A percentile compares a stretch with the other conserved stretches of the same genome.
These are phyloP conservation scores for Arvicanthis niloticus DNA, from an alignment of 2,113 vertebrate genomes.

Conservation along the genomic window DNA sequence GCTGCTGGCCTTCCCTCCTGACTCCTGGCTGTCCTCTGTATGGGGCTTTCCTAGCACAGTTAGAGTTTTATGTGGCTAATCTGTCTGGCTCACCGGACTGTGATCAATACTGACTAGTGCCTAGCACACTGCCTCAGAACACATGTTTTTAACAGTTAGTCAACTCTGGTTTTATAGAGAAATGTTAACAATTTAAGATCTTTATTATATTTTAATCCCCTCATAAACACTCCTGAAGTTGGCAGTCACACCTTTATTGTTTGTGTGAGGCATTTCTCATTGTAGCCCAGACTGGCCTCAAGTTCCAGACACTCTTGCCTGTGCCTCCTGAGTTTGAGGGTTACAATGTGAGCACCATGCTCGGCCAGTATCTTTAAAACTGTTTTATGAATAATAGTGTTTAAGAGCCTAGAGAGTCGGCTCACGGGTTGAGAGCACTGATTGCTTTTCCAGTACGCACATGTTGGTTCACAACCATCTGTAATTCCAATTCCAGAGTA, in stretches of 20 bases:
- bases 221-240: constrained; percentile 10
- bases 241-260: background rate
- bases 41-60: constrained; percentile 3
- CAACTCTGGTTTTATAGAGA: constrained; percentile 53
- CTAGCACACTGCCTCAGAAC: constrained; percentile 3
- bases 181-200: constrained; percentile 43
- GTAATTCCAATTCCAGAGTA: background rate
- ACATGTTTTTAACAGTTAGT: background rate
- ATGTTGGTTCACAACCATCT: background rate
- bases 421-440: background rate
- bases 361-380: background rate
- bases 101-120: background rate
- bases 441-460: background rate
- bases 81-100: background rate
- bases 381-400: constrained; percentile 27
- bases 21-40: background rate
- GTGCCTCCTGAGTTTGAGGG: background rate
- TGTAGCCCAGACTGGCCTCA: no score
- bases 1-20: background rate
- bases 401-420: background rate
- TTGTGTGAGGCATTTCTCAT: background rate
- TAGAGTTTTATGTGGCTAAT: background rate
- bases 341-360: background rate
- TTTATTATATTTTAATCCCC: constrained; percentile 38
- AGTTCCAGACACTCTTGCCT: background rate